Evolutionary conservation across 2,888 invertebrate species (phyloP), one percentile per base, ranked within the genome.

Genomic region (Entomobrya multifasciata): DNA sequence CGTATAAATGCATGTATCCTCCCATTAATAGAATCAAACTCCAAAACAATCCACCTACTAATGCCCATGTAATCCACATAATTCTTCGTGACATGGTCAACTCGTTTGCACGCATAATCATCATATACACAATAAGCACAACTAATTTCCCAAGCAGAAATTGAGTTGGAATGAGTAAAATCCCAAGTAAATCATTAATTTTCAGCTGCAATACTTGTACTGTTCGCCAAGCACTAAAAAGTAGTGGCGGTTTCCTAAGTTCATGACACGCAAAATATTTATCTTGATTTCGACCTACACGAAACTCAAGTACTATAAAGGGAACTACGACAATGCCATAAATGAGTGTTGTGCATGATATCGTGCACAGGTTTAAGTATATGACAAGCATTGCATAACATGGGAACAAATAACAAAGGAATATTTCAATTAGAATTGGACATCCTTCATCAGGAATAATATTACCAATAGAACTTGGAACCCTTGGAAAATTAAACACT

Each of bases 1-100:
- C 67, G 20, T 67, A 22, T 0, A 52, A 17, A 36, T 80, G 47
- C 0, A 80, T 11, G 30, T 67, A 67, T 1, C 80, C 80, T 3
- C 67, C 65, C 11, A 67, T 36, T 1, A 80, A 10, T 11, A 80
- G 15, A 80, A 52, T 17, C 11, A 55, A 22, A 1, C 36, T 30
- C 81, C 81, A 81, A 4, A 20, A 10, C 3, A 57, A 4, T 5
- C 10, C 10, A 70, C 57, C 20, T 4, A 57, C 11, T 2, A 3
- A 4, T 10, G 20, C 57, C 57, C 57, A 57, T 4, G 17, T 4
- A n/a, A 13, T 3, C 52, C 15, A 17, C 13, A 52, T 52, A 52
- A 52, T 52, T 17, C 13, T 52, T 52, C n/a, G 4, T 4, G 52
- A 3, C 13, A n/a, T 4, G 3, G 17, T n/a, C 20, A 25, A 15